Evolutionary conservation across 2,888 invertebrate genomes (phyloP), one percentile per base, ranked within the genome.

Genomic region (Anorthoa munda): DNA sequence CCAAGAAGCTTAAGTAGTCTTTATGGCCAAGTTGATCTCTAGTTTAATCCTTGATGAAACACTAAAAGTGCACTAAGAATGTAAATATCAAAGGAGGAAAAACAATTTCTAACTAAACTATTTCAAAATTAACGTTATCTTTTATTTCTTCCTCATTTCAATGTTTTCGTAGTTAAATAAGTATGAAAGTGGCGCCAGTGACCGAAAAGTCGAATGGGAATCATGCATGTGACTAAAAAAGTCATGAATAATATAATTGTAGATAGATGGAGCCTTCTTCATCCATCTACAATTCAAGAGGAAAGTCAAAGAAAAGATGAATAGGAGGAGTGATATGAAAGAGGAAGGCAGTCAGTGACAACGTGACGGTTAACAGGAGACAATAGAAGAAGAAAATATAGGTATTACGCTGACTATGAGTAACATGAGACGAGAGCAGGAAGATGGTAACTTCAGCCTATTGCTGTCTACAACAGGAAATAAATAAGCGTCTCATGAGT

Each of bases 1-100:
- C 50, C 26, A 50, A 39, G 55, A 26, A 23, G 18, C 50, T 59
- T 66, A 70, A 66, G 63, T 46, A 71, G 58, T 21, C n/a, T 60
- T 65, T 50, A 51, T 76, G 2, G 3, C 23, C 61, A 77, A 77
- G 77, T 77, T 59, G 11, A 63, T 39, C n/a, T 53, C 4, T 26
- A 53, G 45, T 55, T 59, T 26, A 50, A 77, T 56, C 15, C 45
- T 69, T 60, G 17, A 64, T 12, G 17, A 11, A 15, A 56, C 66
- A 39, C 7, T 23, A 23, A 15, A 26, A 13, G 2, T 46, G 17
- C 31, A 46, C 39, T 48, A 2, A 4, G 17, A 53, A 4, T 51
- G 0, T 39, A 39, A 51, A 4, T 26, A n/a, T 18, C 0, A 0
- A 9, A 56, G 17, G 9, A 12, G 1, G 13, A 4, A 7, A 55